These are phyloP conservation scores for Chlorodrepanis virens DNA, from an alignment of 2,113 vertebrate genomes.

Conservation along the genomic window DNA sequence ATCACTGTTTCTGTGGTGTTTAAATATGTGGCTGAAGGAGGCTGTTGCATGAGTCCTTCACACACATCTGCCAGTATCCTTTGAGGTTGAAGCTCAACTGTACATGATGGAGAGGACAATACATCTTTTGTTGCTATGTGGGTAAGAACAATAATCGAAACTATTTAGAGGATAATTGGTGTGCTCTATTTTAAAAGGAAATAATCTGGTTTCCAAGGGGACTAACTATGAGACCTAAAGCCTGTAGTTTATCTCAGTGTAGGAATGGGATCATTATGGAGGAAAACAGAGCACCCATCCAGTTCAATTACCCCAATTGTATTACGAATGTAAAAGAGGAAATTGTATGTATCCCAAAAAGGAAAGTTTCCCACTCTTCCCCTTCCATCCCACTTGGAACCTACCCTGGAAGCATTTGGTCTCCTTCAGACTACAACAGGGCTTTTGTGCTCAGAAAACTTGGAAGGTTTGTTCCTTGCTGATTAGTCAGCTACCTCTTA, in stretches of 20 bases:
- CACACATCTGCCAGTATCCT: background rate
- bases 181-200: conserved; percentile 36
- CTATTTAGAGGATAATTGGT: conserved; percentile 52
- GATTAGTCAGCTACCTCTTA: background rate
- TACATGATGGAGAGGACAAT: conserved; percentile 44
- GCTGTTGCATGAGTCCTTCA: background rate
- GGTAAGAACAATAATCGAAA: conserved; percentile 27
- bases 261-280: conserved; percentile 26
- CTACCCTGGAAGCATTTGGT: conserved; percentile 24
- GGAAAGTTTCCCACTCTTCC: conserved; percentile 53
- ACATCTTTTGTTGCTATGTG: conserved; percentile 44
- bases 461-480: background rate
- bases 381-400: conserved; percentile 34
- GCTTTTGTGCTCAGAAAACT: conserved; percentile 39
- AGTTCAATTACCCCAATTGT: conserved; percentile 44
- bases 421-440: background rate
- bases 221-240: conserved; percentile 29
- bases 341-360: conserved; percentile 54
- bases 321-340: conserved; percentile 38
- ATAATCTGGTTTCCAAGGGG: conserved; percentile 46
- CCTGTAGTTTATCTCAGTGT: conserved; percentile 27
- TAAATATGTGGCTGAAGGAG: background rate
- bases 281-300: conserved; percentile 13
- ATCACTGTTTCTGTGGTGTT: background rate
- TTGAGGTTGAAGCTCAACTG: background rate